Evolutionary conservation across 2,888 invertebrate species (phyloP).

Genomic region (Drosophila subquinaria): DNA sequence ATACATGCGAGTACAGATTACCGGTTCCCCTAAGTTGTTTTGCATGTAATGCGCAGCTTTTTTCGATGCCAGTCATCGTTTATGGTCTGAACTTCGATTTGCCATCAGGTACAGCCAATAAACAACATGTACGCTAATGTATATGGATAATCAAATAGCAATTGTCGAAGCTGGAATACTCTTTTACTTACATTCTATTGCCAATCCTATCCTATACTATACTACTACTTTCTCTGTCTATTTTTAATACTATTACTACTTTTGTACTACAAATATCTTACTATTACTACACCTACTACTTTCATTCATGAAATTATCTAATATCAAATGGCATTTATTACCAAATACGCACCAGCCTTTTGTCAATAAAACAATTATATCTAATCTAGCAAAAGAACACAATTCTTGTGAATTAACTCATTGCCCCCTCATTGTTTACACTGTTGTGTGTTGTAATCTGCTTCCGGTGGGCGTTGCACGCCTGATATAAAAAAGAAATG

Average conservation of each 20-base stretch:
- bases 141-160: not conserved
- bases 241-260: not conserved
- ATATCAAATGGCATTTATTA: not conserved
- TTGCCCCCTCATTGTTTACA: not conserved
- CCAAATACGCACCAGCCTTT: not conserved
- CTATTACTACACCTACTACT: not conserved
- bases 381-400: conserved; percentile 13
- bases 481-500: conserved; percentile 1
- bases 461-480: conserved; percentile 12
- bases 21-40: conserved; percentile 70
- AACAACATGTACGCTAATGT: conserved; percentile 41
- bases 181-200: not conserved
- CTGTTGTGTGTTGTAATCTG: conserved; percentile 4
- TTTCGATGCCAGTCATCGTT: conserved; percentile 43
- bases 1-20: conserved; percentile 27
- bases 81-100: conserved; percentile 47
- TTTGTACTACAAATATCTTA: not conserved
- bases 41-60: conserved; percentile 67
- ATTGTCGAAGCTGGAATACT: conserved; percentile 4
- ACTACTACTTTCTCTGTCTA: no score
- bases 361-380: conserved; percentile 1
- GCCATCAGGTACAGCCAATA: conserved; percentile 30
- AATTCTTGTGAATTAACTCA: conserved; percentile 7
- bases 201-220: no score
- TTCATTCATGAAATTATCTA: not conserved